Percentiles rank a stretch among this genome's conserved stretches.
These are phyloP conservation scores for Sylvietta virens DNA, from an alignment of 2,113 vertebrate species.

Conservation along the genomic window DNA sequence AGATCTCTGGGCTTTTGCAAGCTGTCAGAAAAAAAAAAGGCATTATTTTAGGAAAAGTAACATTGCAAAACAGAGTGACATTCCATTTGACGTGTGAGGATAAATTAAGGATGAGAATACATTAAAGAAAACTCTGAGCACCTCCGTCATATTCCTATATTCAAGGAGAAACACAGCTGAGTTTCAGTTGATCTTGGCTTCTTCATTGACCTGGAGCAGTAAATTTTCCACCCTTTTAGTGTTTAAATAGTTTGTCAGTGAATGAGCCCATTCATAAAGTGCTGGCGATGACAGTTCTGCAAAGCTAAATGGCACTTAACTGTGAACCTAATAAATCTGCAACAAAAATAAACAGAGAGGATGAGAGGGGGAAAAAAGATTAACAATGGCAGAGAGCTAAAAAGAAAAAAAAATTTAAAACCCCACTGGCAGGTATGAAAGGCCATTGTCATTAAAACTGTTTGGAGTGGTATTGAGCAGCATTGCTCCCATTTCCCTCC, in stretches of 20 bases:
- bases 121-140: background rate
- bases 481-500: background rate
- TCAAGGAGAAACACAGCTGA: slow-evolving; percentile 29
- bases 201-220: slow-evolving; percentile 61
- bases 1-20: background rate
- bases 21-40: slow-evolving; percentile 8
- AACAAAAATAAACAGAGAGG: slow-evolving; percentile 71
- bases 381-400: background rate
- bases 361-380: background rate
- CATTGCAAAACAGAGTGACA: slow-evolving; percentile 17
- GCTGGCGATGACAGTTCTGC: slow-evolving; percentile 65
- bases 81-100: background rate
- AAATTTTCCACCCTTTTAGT: slow-evolving; percentile 44
- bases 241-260: slow-evolving; percentile 68
- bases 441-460: background rate
- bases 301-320: slow-evolving; percentile 65
- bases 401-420: background rate
- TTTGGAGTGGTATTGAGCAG: background rate
- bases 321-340: slow-evolving; percentile 64
- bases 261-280: slow-evolving; percentile 74
- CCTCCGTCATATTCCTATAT: slow-evolving; percentile 39
- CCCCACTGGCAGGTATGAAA: background rate
- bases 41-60: slow-evolving; percentile 43
- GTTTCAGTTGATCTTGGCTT: slow-evolving; percentile 74
- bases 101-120: slow-evolving; percentile 23